phyloP scores from a whole-genome alignment of 92 coral and sea anemone species.

The Phymanthus crucifer region DNA sequence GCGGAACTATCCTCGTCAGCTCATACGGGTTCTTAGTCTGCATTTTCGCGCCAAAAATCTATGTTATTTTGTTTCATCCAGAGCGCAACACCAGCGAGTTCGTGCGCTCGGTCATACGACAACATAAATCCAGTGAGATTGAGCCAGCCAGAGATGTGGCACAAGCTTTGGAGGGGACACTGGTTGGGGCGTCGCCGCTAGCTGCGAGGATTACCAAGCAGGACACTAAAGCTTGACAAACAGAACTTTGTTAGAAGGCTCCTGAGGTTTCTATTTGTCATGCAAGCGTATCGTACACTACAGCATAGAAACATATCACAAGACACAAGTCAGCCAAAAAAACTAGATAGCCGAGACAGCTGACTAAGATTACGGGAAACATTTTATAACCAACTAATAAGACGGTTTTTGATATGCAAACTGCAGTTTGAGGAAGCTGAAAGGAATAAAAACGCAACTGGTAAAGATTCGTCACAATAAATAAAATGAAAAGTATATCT shows the following conservation, averaged over 20 bases:
- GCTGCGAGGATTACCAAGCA: not conserved
- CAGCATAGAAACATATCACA: too few species aligned
- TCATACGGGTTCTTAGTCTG: conserved; percentile 61
- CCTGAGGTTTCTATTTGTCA: too few species aligned
- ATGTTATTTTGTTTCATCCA: conserved; percentile 54
- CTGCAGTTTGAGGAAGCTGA: too few species aligned
- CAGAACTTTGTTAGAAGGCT: not conserved
- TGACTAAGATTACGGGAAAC: too few species aligned
- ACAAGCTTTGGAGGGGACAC: not conserved
- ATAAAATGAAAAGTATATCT: too few species aligned
- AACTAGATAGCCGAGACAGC: too few species aligned
- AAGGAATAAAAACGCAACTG: too few species aligned
- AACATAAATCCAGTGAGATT: conserved; percentile 23
- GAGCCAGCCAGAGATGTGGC: conserved; percentile 16
- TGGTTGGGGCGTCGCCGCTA: not conserved
- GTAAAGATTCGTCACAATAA: too few species aligned
- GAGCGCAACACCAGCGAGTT: conserved; percentile 63
- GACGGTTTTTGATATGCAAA: too few species aligned
- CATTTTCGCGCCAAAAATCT: conserved; percentile 57
- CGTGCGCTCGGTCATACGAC: conserved; percentile 53
- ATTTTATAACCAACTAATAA: too few species aligned
- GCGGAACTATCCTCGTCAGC: conserved; percentile 59
- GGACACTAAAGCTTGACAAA: not conserved
- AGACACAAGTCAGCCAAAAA: too few species aligned
- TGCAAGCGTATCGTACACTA: too few species aligned